phyloP scores from a whole-genome alignment of 2,113 vertebrate genomes.

The Zeus faber region DNA sequence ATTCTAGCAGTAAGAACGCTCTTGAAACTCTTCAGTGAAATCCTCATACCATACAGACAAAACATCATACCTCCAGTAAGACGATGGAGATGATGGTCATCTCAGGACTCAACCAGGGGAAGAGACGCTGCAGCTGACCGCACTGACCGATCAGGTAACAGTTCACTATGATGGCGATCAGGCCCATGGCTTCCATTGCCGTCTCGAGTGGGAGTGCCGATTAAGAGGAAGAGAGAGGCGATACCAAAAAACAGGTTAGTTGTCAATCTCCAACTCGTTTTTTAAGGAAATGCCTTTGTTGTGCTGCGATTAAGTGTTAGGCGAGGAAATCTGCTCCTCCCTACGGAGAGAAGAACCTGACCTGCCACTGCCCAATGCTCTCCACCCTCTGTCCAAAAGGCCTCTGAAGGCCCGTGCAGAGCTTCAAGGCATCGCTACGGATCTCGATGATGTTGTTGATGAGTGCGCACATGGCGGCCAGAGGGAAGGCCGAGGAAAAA shows the following conservation, averaged over 20 bases:
- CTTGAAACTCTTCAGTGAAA: background rate
- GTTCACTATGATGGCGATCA: constrained; percentile 94
- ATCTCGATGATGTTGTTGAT: constrained; percentile 96
- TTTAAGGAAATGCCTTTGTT: too few species aligned
- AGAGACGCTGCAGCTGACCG: constrained; percentile 91
- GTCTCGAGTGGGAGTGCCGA: too few species aligned
- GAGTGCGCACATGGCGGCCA: constrained; percentile 92
- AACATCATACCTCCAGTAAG: constrained; percentile 85
- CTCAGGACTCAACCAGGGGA: constrained; percentile 93
- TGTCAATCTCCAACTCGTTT: too few species aligned
- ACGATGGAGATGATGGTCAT: constrained; percentile 93
- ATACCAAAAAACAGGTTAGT: too few species aligned
- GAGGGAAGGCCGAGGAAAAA: constrained; percentile 92
- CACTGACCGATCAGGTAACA: constrained; percentile 96
- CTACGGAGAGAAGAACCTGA: constrained; percentile 34
- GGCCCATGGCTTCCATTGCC: constrained; percentile 94
- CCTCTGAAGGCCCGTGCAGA: constrained; percentile 89
- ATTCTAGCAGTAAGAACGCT: background rate
- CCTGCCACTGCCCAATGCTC: constrained; percentile 96
- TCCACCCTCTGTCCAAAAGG: constrained; percentile 90
- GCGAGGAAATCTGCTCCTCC: too few species aligned
- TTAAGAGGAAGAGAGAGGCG: too few species aligned
- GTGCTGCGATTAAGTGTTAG: too few species aligned
- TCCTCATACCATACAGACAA: too few species aligned
- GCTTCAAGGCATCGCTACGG: constrained; percentile 92